phyloP scores from a whole-genome alignment of 2,888 invertebrate genomes.

The Hirtodrosophila duncani region DNA sequence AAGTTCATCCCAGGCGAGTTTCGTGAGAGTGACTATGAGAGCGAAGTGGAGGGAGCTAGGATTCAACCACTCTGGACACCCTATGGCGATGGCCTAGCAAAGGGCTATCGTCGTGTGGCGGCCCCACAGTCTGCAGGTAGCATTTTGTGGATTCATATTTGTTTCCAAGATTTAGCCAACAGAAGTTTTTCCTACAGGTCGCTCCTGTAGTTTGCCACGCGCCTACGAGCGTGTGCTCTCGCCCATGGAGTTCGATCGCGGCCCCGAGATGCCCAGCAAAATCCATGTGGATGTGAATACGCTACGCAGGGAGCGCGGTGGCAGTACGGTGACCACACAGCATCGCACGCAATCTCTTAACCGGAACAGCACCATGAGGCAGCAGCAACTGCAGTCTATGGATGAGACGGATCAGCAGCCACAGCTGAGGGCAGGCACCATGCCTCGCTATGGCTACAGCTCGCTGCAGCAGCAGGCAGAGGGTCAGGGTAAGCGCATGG shows the following conservation, averaged over 20 bases:
- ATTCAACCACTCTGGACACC: slow-evolving; percentile 84
- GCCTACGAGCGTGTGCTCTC: slow-evolving; percentile 80
- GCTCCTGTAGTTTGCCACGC: slow-evolving; percentile 80
- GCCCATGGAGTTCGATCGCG: slow-evolving; percentile 82
- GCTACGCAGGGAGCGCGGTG: slow-evolving; percentile 61
- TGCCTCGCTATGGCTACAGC: slow-evolving; percentile 81
- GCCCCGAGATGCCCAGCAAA: slow-evolving; percentile 78
- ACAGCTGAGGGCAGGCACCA: slow-evolving; percentile 80
- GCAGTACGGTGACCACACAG: slow-evolving; percentile 58
- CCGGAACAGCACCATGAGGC: slow-evolving; percentile 68
- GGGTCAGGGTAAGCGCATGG: slow-evolving; percentile 83
- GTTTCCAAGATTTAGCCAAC: too few relatives aligned
- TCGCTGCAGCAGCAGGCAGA: slow-evolving; percentile 77
- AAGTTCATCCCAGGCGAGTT: slow-evolving; percentile 84
- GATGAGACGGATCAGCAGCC: slow-evolving; percentile 60
- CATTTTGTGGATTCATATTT: too few relatives aligned
- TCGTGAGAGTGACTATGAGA: slow-evolving; percentile 85
- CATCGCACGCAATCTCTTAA: slow-evolving; percentile 74
- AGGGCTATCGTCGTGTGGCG: slow-evolving; percentile 82
- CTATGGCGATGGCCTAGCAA: slow-evolving; percentile 81
- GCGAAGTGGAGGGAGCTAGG: slow-evolving; percentile 82
- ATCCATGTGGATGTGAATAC: slow-evolving; percentile 70
- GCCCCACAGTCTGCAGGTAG: slow-evolving; percentile 79
- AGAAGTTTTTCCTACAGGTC: too few relatives aligned
- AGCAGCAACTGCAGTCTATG: slow-evolving; percentile 39